phyloP scores from a whole-genome alignment of 2,113 vertebrate species.

The Oncorhynchus kisutch region DNA sequence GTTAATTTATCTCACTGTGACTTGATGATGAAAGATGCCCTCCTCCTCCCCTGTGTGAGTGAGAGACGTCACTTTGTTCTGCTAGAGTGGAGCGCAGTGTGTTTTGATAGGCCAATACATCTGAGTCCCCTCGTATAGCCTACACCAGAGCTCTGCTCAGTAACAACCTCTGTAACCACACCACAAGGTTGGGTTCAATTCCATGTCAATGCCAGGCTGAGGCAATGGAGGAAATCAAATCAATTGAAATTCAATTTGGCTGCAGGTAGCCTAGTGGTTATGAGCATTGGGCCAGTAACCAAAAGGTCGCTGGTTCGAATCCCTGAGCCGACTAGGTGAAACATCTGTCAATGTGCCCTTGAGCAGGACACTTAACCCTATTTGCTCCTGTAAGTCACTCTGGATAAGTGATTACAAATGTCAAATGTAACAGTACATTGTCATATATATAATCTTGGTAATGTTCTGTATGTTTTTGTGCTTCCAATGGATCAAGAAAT shows the following conservation, averaged over 20 bases:
- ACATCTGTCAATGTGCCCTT: too few relatives aligned
- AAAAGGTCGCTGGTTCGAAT: too few relatives aligned
- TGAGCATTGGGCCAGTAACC: too few relatives aligned
- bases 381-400: too few relatives aligned
- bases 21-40: conserved; percentile 39
- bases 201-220: conserved; percentile 8
- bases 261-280: too few relatives aligned
- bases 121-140: conserved; percentile 4
- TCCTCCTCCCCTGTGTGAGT: conserved; percentile 9
- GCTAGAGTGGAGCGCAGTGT: conserved; percentile 15
- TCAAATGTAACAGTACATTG: too few relatives aligned
- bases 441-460: too few relatives aligned
- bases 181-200: conserved; percentile 13
- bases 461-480: too few relatives aligned
- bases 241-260: background rate
- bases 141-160: conserved; percentile 14
- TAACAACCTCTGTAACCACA: conserved; percentile 9
- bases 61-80: conserved; percentile 31
- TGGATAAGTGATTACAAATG: too few relatives aligned
- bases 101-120: conserved; percentile 32
- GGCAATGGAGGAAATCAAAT: conserved; percentile 1
- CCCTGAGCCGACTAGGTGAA: too few relatives aligned
- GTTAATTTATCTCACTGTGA: conserved; percentile 40
- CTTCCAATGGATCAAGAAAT: too few relatives aligned
- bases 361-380: too few relatives aligned